Evolutionary conservation across 2,797 vertebrate genomes (phyloP), one percentile per base, ranked within the genome.

Genomic region (Microctenopoma lineatum): DNA sequence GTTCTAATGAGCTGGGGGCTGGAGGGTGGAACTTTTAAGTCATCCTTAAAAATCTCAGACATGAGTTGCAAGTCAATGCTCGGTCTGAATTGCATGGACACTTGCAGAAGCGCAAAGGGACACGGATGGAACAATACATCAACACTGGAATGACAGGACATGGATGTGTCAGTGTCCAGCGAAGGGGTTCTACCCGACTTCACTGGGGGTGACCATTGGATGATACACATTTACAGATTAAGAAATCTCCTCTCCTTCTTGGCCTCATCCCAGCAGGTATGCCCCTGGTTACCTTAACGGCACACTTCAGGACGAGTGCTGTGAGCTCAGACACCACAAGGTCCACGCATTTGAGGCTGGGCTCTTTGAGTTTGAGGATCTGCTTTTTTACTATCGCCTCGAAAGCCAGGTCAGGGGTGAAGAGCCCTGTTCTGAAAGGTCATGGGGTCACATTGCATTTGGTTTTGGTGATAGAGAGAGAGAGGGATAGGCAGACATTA

Each of bases 321-420:
- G 95, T 94, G 93, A 97, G 94, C 79, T 96, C 96, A 63, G 93
- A 95, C 90, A 97, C 93, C 92, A 96, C 96, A 79, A 97, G 94
- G 83, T 97, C 96, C 92, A 97, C 95, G 84, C 96, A 96, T 94
- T 96, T 96, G 94, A 97, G 91, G 93, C 95, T 96, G 46, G 96
- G 96, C 80, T 94, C 95, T 95, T 94, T 96, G 81, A 97, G 95
- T 92, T 96, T 97, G 92, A 95, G 93, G 91, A 96, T 94, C 94
- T 96, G 96, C 90, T 96, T 96, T 96, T 96, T 97, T 94, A 96
- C 96, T 89, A 96, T 96, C 87, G 95, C 94, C 92, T 96, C 95
- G 87, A 97, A 97, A 75, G 96, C 96, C 94, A 96, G 90, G 94
- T 96, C 95, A 39, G 96, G 96, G 86, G 96, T 96, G 94, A 97